These are phyloP conservation scores for Ophion ellenae DNA, from an alignment of 2,888 invertebrate species.

Conservation along the genomic window DNA sequence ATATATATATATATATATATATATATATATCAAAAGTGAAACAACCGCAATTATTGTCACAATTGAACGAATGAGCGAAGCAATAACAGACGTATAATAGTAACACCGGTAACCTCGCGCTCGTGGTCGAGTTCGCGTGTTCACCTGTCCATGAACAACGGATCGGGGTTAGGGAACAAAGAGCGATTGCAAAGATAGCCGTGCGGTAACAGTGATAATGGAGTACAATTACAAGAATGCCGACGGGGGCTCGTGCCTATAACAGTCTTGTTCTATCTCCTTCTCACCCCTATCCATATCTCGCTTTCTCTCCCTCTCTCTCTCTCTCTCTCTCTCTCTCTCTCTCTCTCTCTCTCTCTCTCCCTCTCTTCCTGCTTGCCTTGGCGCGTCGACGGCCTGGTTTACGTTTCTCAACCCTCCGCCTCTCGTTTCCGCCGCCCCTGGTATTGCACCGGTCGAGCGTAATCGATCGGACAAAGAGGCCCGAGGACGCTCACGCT, in stretches of 20 bases:
- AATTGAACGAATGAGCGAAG: slow-evolving; percentile 35
- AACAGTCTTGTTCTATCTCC: slow-evolving; percentile 44
- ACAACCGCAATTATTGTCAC: slow-evolving; percentile 13
- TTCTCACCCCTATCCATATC: slow-evolving; percentile 32
- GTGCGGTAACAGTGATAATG: slow-evolving; percentile 72
- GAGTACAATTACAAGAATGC: slow-evolving; percentile 74
- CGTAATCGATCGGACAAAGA: slow-evolving; percentile 69
- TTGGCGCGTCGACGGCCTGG: slow-evolving; percentile 60
- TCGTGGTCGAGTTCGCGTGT: slow-evolving; percentile 69
- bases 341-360: slow-evolving; percentile 29
- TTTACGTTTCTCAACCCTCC: slow-evolving; percentile 59
- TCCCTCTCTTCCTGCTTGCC: slow-evolving; percentile 41
- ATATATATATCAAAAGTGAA: background rate
- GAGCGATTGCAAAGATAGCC: slow-evolving; percentile 71
- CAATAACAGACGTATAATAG: slow-evolving; percentile 20
- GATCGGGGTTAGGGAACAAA: slow-evolving; percentile 69
- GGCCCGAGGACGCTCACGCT: slow-evolving; percentile 69
- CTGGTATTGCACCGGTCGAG: slow-evolving; percentile 51
- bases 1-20: no score
- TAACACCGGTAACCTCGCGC: slow-evolving; percentile 60
- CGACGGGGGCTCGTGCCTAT: slow-evolving; percentile 60
- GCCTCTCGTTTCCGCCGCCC: slow-evolving; percentile 45
- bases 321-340: slow-evolving; percentile 30
- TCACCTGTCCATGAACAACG: slow-evolving; percentile 72
- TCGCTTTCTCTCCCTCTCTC: background rate